Evolutionary conservation across 1,140 invertebrate genomes (phyloP), one percentile per base, ranked within the genome.

Genomic region (Monochamus saltuarius): DNA sequence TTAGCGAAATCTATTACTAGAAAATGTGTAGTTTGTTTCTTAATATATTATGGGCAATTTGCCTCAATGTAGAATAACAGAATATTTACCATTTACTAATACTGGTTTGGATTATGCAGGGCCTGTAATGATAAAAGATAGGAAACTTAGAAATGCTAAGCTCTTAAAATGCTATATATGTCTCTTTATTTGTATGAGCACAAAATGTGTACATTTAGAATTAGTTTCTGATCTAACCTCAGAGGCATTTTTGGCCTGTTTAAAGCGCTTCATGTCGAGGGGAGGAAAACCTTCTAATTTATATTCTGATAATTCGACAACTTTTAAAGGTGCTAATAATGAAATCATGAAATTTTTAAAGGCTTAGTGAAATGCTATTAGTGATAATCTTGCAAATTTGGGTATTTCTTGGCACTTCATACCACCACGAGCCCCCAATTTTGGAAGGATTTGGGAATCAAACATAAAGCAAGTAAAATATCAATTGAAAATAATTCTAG

Each of bases 131-230:
- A 58, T 37, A 50, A 65, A 13, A 61, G 64, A 10, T 29, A 49
- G 9, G n/a, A 19, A n/a, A n/a, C n/a, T n/a, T 34, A 67, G 60
- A n/a, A 52, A 37, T 7, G 17, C 6, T 19, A 45, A 61, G n/a
- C 13, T 57, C 1, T 61, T 56, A 16, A 78, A 78, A 55, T 43
- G 59, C 3, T 78, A 7, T 81, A 7, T 78, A 77, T 36, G 72
- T 72, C 0, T 77, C 75, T n/a, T n/a, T n/a, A n/a, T n/a, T n/a
- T n/a, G n/a, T 36, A 42, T 62, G 39, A 71, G 46, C 45, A 73
- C 66, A 7, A 59, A 77, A 54, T 78, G 76, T 0, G 64, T 80
- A 0, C 77, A 81, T 56, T 11, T 80, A 2, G 78, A 80, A 51
- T 11, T 76, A 0, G 72, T 67, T 0, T 56, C 61, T 14, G 68